These are phyloP conservation scores for Aphelenchoides avenae DNA, from an alignment of 1,140 invertebrate species.

Conservation along the genomic window DNA sequence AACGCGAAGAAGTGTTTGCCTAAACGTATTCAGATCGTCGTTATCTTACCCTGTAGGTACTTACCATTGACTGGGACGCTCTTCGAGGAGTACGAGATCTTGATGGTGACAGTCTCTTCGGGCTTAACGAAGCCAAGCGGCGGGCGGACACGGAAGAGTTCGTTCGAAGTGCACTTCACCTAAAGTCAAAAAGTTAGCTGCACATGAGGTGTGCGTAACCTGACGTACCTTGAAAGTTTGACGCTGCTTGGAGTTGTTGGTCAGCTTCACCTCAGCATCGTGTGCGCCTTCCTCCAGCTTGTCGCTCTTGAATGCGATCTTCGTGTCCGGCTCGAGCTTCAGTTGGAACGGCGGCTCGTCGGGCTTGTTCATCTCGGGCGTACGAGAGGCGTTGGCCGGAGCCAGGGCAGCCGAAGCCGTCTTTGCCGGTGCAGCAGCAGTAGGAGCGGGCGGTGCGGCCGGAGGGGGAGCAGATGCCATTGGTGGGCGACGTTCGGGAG, in stretches of 20 bases:
- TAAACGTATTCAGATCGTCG: too few relatives aligned
- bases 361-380: conserved; percentile 20
- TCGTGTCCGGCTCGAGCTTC: conserved; percentile 34
- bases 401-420: neutral
- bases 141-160: conserved; percentile 44
- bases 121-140: conserved; percentile 36
- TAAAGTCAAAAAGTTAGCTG: conserved; percentile 5
- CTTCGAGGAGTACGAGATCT: conserved; percentile 21
- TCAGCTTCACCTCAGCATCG: conserved; percentile 27
- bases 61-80: conserved; percentile 23
- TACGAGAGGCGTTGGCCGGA: neutral
- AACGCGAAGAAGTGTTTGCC: conserved; percentile 45
- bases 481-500: too few relatives aligned
- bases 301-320: conserved; percentile 24
- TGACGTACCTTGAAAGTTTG: conserved; percentile 35
- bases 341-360: conserved; percentile 35
- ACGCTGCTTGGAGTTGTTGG: conserved; percentile 28
- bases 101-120: conserved; percentile 22
- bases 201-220: neutral
- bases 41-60: neutral
- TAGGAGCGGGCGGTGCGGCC: neutral
- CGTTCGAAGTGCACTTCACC: conserved; percentile 47
- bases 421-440: conserved; percentile 5
- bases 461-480: too few relatives aligned
- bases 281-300: conserved; percentile 15